Evolutionary conservation across 2,888 invertebrate species (phyloP).

Genomic region (Caenorhabditis macrosperma): DNA sequence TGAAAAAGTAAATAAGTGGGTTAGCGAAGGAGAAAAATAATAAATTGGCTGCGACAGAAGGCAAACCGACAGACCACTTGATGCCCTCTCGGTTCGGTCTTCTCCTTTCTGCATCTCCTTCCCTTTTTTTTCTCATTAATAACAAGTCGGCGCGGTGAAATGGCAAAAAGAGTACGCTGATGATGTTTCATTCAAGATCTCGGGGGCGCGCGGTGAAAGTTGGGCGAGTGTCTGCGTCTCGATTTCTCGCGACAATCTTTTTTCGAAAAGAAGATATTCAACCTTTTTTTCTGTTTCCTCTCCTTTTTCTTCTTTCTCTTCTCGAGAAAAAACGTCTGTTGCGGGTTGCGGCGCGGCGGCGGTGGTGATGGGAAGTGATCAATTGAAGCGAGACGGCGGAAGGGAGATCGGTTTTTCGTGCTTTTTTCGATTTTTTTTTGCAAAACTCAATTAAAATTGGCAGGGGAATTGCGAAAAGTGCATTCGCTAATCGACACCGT

Average conservation of each 20-base stretch:
- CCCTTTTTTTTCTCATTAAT: constrained; percentile 18
- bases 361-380: background rate
- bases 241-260: background rate
- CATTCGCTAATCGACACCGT: background rate
- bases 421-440: background rate
- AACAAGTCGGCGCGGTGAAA: constrained; percentile 4
- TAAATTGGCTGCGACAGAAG: no score
- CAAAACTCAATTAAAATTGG: background rate
- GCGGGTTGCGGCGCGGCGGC: background rate
- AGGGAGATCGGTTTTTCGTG: background rate
- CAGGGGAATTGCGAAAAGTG: no score
- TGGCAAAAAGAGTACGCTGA: background rate
- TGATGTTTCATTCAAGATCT: constrained; percentile 38
- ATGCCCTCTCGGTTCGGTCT: background rate
- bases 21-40: background rate
- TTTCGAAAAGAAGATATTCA: constrained; percentile 41
- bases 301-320: background rate
- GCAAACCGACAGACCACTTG: constrained; percentile 5
- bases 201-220: constrained; percentile 33
- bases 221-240: constrained; percentile 6
- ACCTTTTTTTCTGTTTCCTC: constrained; percentile 8
- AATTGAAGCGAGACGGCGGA: background rate
- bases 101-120: background rate
- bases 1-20: background rate
- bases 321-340: constrained; percentile 14